Conservation (phyloP, 2,888 invertebrate species). For the Hipparchia sbordonii region DNA sequence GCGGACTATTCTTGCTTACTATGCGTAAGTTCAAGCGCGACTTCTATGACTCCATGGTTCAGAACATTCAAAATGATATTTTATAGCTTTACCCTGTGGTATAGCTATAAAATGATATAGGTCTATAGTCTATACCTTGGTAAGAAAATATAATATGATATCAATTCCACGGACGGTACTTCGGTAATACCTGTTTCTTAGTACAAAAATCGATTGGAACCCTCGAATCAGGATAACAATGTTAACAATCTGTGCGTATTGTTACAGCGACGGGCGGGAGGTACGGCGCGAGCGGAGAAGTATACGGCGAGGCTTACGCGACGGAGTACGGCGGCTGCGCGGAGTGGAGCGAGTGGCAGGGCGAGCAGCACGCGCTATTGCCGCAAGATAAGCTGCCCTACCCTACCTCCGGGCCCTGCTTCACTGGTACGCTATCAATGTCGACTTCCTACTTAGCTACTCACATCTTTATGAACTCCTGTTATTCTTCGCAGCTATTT, state of each 20-base stretch:
- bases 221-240: no score
- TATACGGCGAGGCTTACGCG: constrained; percentile 74
- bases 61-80: no score
- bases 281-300: constrained; percentile 66
- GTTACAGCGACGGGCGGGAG: constrained; percentile 65
- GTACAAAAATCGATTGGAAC: no score
- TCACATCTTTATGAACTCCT: background rate
- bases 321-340: constrained; percentile 76
- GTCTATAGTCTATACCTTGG: no score
- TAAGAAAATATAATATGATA: no score
- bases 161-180: no score
- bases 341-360: constrained; percentile 77
- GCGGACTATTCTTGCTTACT: no score
- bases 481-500: no score
- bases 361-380: constrained; percentile 76
- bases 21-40: no score
- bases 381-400: constrained; percentile 79
- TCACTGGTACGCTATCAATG: constrained; percentile 75
- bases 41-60: no score
- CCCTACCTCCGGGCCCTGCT: constrained; percentile 83
- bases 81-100: no score
- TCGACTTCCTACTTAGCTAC: background rate
- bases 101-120: no score
- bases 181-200: background rate
- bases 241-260: background rate